Conservation (phyloP, 2,113 vertebrate genomes). For the Halcyon senegalensis region DNA sequence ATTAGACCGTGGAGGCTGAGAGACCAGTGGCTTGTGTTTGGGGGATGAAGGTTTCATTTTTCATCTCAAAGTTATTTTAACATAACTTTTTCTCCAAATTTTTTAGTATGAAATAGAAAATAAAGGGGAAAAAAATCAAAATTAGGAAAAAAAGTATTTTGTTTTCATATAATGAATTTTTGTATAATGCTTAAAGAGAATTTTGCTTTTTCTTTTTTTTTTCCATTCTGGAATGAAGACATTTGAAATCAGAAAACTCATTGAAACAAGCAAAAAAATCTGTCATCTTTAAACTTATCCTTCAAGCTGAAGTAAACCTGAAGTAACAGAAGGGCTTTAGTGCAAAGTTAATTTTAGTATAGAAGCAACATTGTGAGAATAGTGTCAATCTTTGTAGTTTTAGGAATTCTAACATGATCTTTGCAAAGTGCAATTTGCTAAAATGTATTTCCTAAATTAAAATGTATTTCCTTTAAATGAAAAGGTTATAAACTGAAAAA, state of each 20-base stretch:
- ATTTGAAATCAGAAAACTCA: neutral
- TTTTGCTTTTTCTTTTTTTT: neutral
- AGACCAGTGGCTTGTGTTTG: conserved; percentile 28
- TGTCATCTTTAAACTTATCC: neutral
- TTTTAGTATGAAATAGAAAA: neutral
- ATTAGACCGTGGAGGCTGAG: conserved; percentile 10
- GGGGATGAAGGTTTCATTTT: neutral
- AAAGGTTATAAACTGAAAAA: neutral
- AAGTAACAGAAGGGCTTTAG: conserved; percentile 20
- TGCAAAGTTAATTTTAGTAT: conserved; percentile 16
- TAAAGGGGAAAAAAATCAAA: neutral
- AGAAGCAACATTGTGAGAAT: neutral
- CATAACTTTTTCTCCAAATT: neutral
- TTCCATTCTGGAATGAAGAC: neutral
- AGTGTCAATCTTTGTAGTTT: neutral
- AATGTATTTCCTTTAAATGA: neutral
- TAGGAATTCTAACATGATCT: neutral
- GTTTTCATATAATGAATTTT: neutral
- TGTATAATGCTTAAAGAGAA: neutral
- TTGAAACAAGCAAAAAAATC: neutral
- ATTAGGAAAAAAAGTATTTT: neutral
- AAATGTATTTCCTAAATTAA: neutral
- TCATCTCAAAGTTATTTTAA: neutral
- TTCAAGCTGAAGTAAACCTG: neutral
- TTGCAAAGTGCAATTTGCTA: neutral